These are phyloP conservation scores for Luscinia luscinia DNA, from an alignment of 2,797 vertebrate genomes.

Conservation along the genomic window DNA sequence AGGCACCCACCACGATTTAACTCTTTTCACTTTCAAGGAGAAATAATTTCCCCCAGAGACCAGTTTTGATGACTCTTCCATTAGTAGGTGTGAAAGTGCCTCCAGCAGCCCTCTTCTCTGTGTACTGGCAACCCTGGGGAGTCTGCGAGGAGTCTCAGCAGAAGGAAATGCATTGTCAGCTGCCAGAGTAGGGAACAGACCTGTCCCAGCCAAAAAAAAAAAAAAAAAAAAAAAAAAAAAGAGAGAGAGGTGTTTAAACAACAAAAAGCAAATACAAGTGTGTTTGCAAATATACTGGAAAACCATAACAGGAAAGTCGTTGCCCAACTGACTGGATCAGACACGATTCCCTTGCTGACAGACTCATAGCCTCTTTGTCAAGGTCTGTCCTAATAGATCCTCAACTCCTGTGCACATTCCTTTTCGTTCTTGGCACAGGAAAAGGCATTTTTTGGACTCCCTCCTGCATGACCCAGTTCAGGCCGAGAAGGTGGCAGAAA, in stretches of 20 bases:
- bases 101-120: slow-evolving; percentile 3
- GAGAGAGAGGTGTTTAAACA: background rate
- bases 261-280: background rate
- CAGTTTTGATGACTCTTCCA: slow-evolving; percentile 43
- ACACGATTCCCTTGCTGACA: background rate
- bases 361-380: background rate
- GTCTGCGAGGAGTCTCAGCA: background rate
- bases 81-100: slow-evolving; percentile 51
- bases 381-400: background rate
- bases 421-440: background rate
- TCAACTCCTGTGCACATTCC: background rate
- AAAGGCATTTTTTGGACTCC: background rate
- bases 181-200: background rate
- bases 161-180: slow-evolving; percentile 22
- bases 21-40: slow-evolving; percentile 35
- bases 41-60: background rate
- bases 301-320: background rate
- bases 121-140: slow-evolving; percentile 12
- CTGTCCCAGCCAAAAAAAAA: background rate
- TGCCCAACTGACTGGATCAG: background rate
- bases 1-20: slow-evolving; percentile 36
- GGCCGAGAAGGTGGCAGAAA: background rate
- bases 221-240: background rate
- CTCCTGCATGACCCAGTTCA: background rate
- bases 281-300: background rate